Percentiles rank a stretch among this genome's conserved stretches.
These are phyloP conservation scores for Petrolisthes manimaculis DNA, from an alignment of 2,888 invertebrate genomes.

Conservation along the genomic window DNA sequence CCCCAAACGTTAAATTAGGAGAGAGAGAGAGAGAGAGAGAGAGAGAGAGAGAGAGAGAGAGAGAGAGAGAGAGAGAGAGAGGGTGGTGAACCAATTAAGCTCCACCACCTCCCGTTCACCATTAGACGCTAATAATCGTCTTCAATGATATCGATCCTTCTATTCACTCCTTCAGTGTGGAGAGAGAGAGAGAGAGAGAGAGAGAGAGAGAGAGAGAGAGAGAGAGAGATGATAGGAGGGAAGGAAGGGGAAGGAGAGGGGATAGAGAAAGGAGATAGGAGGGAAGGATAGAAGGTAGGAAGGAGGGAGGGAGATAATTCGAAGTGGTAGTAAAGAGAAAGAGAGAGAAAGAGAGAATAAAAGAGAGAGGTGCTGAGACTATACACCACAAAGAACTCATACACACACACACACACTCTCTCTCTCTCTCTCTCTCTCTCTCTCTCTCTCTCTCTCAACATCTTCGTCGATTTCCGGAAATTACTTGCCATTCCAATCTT, in stretches of 20 bases:
- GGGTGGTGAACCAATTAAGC: neutral
- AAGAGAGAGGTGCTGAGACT: too few species aligned
- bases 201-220: neutral
- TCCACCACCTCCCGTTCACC: neutral
- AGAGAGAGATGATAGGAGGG: neutral
- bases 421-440: too few species aligned
- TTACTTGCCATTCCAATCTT: too few species aligned
- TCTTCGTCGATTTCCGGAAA: too few species aligned
- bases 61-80: neutral
- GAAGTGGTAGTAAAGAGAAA: slow-evolving; percentile 14
- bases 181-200: slow-evolving; percentile 19
- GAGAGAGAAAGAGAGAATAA: slow-evolving; percentile 16
- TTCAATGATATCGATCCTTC: neutral
- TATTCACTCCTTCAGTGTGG: too few species aligned
- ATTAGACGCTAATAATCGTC: neutral
- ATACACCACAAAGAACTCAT: too few species aligned
- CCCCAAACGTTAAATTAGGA: too few species aligned
- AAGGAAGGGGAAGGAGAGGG: neutral
- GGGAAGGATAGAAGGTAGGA: slow-evolving; percentile 14
- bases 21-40: too few species aligned
- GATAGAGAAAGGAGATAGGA: neutral
- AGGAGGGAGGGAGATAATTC: slow-evolving; percentile 7
- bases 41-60: neutral
- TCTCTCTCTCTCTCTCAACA: too few species aligned
- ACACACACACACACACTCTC: too few species aligned